A percentile compares a stretch with the other conserved stretches of the same genome.
These are phyloP conservation scores for Amphipoea lucens DNA, from an alignment of 2,888 invertebrate species.

Conservation along the genomic window DNA sequence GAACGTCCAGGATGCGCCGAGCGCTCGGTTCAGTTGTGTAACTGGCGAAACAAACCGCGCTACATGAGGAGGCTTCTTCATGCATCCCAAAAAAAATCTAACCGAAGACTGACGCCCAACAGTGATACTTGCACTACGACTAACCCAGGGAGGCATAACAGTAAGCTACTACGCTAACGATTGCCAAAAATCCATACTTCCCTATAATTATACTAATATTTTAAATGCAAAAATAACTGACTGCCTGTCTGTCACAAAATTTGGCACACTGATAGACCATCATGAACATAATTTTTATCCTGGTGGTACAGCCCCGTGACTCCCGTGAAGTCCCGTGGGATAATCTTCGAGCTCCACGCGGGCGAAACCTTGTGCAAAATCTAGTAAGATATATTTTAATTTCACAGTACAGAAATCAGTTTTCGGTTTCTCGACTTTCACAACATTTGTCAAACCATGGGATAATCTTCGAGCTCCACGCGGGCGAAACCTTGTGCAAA, in stretches of 20 bases:
- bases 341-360: not conserved
- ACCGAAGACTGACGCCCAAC: not conserved
- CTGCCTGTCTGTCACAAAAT: not conserved
- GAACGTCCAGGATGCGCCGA: too few species aligned
- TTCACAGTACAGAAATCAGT: conserved; percentile 10
- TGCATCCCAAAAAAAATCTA: not conserved
- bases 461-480: not conserved
- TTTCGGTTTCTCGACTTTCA: conserved; percentile 19
- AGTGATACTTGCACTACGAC: not conserved
- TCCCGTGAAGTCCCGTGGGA: not conserved
- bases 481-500: not conserved
- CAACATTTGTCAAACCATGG: too few species aligned
- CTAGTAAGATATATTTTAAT: not conserved
- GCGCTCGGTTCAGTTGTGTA: too few species aligned
- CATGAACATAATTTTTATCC: not conserved
- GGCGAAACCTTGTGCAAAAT: not conserved
- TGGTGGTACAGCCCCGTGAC: not conserved
- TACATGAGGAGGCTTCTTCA: too few species aligned
- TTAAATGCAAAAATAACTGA: not conserved
- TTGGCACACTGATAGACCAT: not conserved
- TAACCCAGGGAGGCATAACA: not conserved
- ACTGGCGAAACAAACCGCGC: too few species aligned
- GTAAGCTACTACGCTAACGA: too few species aligned
- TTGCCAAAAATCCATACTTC: too few species aligned
- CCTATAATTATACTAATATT: too few species aligned